phyloP scores from a whole-genome alignment of 1,140 invertebrate species.

The Camponotus pennsylvanicus region DNA sequence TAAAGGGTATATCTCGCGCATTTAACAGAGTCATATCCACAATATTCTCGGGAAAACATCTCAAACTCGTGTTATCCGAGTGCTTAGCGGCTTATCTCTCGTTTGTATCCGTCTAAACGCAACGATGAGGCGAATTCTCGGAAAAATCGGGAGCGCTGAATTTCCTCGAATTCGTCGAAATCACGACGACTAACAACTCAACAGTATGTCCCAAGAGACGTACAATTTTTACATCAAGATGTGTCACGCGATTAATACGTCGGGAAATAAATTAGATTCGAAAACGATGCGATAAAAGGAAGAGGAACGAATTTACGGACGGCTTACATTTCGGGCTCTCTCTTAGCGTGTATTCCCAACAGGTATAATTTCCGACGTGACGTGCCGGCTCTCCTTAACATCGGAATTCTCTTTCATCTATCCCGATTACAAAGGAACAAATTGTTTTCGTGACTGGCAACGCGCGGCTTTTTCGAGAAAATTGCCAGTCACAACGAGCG shows the following conservation, averaged over 20 bases:
- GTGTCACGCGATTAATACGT: constrained; percentile 22
- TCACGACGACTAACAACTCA: no score
- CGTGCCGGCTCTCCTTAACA: constrained; percentile 33
- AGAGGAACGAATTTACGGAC: neutral
- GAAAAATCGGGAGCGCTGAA: no score
- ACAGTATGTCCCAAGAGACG: no score
- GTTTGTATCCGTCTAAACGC: neutral
- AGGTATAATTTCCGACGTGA: constrained; percentile 53
- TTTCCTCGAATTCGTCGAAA: no score
- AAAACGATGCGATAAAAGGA: constrained; percentile 19
- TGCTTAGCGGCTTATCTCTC: no score
- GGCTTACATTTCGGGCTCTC: neutral
- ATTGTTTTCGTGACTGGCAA: constrained; percentile 69
- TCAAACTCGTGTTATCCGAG: no score
- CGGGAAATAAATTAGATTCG: constrained; percentile 33
- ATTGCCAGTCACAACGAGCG: constrained; percentile 64
- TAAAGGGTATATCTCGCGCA: no score
- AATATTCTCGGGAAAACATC: no score
- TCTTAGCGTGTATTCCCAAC: neutral
- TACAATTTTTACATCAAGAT: neutral
- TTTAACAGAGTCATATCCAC: no score
- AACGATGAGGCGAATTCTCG: no score
- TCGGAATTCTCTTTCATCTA: constrained; percentile 51
- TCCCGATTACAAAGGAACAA: constrained; percentile 45
- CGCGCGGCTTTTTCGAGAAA: constrained; percentile 64